Evolutionary conservation across 2,113 vertebrate genomes (phyloP).

Genomic region (Amphiprion percula): DNA sequence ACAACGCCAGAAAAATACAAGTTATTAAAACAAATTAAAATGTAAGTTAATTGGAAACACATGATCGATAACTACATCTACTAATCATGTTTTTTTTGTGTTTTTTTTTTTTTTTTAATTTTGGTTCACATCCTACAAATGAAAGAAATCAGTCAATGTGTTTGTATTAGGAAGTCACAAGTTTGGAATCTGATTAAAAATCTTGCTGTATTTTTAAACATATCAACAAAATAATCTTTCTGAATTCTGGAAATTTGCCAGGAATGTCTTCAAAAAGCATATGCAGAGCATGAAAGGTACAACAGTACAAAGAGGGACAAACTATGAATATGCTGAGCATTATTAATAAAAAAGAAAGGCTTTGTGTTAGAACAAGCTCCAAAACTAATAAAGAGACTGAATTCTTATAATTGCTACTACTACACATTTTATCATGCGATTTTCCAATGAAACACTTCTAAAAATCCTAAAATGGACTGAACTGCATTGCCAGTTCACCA

Average conservation of each 20-base stretch:
- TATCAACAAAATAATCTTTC: too few relatives aligned
- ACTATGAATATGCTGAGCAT: background rate
- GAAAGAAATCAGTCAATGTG: too few relatives aligned
- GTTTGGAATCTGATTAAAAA: too few relatives aligned
- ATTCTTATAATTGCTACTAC: background rate
- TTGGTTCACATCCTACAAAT: too few relatives aligned
- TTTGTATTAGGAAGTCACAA: too few relatives aligned
- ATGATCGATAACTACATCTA: too few relatives aligned
- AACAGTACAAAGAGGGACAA: slow-evolving; percentile 3
- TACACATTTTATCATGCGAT: background rate
- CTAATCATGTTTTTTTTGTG: too few relatives aligned
- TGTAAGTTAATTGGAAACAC: too few relatives aligned
- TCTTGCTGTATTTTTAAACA: too few relatives aligned
- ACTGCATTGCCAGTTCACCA: background rate
- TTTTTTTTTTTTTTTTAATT: too few relatives aligned
- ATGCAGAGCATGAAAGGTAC: background rate
- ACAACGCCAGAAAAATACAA: background rate
- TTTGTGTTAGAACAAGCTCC: background rate
- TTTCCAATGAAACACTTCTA: background rate
- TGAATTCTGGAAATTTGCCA: too few relatives aligned
- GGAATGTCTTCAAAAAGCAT: background rate
- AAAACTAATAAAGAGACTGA: background rate
- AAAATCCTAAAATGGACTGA: background rate
- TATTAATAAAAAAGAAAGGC: slow-evolving; percentile 3
- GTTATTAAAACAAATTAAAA: too few relatives aligned